Base-by-base conservation (phyloP, 1,140 invertebrate genomes). In the Pachypeltis micranthus region DNA sequence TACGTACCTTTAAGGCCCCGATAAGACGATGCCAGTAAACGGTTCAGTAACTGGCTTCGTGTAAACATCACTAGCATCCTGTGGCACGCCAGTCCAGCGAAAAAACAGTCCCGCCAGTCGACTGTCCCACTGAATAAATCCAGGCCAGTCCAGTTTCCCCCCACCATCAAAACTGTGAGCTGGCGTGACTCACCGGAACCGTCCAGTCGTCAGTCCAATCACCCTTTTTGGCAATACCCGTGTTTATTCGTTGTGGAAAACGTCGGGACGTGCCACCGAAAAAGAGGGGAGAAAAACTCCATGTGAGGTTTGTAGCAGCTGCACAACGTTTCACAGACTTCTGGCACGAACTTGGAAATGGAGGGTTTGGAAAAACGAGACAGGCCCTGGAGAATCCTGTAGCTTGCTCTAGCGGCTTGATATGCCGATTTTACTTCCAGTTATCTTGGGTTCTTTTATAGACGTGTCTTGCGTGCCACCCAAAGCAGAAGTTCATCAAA, bases 111-210 rank as follows among this genome's bases (percentile, higher is more conserved):
- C 12, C 47, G 12, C 21, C 47, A 51, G 47, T 51, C 47, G 7
- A 51, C 47, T 51, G 47, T 10, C 47, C 47, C 23, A 4, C 12
- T 51, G 47, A 51, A 21, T 51, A 51, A 21, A 51, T 51, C 23
- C 47, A 51, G 47, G 47, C 21, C 47, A 51, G 47, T 51, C 47
- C 47, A 51, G 47, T 51, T 51, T 21, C 47, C 47, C 47, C 47
- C 7, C 10, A 10, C 47, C 12, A 51, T n/a, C n/a, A n/a, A n/a
- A n/a, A n/a, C n/a, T n/a, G n/a, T n/a, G n/a, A n/a, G n/a, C 10
- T 51, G 23, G 47, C 23, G 47, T 51, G 47, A 51, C 12, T 21
- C 19, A 51, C 47, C 7, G 10, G 4, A 4, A 10, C 47, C 12
- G 47, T 21, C 47, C 47, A 51, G 3, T 51, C 21, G 19, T 10